Base-by-base conservation (phyloP, 2,113 vertebrate genomes). In the Calypte anna region DNA sequence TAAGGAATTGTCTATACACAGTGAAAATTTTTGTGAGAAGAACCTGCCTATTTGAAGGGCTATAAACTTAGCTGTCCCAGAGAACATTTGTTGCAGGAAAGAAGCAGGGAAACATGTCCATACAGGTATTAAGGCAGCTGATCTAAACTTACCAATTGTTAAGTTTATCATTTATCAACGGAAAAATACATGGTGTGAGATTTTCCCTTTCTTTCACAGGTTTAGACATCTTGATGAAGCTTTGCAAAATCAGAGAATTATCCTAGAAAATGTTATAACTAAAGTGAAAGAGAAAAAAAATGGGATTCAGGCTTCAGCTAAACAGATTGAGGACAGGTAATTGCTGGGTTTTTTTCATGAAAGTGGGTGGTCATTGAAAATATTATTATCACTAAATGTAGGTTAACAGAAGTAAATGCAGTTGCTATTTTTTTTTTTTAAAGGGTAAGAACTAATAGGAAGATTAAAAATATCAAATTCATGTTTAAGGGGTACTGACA, bases 291-390 rank as follows among this genome's bases (percentile, higher is more conserved):
- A 98, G 91, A 98, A 98, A 91, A 98, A 97, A 95, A 97, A 88
- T 57, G 96, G 70, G n/a, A 96, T 98, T 57, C 98, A 98, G 72
- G 94, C 97, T 81, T 98, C 98, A 58, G 97, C 97, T 75, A 98
- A 98, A 80, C 98, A 98, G 92, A 98, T 98, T 63, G 98, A 98
- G 91, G 98, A 98, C 96, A 97, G 98, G 98, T 98, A 98, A 94
- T 84, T 85, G 25, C 62, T 93, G 50, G 46, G 36, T 55, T 43
- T 33, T 72, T 76, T 54, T n/a, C 3, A 9, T 67, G 48, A 30
- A 76, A 80, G 24, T 43, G 23, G 8, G 4, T 55, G 67, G 85
- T 84, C 9, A 38, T 30, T 70, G 75, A 85, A 78, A 88, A 59
- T 43, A 43, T 22, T 58, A 51, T 69, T 90, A 80, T 83, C n/a